Evolutionary conservation across 2,113 vertebrate species (phyloP).

Genomic region (Cyprinodon brontotheroides): DNA sequence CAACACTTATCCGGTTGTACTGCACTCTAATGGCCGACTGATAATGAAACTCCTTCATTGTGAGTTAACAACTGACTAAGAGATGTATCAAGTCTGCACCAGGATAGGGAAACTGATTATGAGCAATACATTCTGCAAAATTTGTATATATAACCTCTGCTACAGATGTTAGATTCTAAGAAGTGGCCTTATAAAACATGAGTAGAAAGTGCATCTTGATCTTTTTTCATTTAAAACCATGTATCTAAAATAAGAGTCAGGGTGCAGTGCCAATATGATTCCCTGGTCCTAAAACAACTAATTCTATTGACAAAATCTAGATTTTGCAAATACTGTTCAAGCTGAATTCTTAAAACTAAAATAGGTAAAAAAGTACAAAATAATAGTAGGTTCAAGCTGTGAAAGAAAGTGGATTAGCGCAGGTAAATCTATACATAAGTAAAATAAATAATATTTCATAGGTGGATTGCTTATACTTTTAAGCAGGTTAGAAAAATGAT

Average conservation of each 20-base stretch:
- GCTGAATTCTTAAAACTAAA: too few species aligned
- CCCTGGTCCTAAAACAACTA: not conserved
- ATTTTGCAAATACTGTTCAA: not conserved
- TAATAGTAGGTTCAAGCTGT: too few species aligned
- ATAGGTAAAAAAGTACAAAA: too few species aligned
- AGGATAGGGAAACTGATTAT: constrained; percentile 45
- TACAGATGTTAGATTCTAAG: constrained; percentile 41
- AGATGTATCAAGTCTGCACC: constrained; percentile 55
- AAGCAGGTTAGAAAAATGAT: too few species aligned
- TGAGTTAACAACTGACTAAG: constrained; percentile 71
- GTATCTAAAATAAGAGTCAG: not conserved
- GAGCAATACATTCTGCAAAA: constrained; percentile 23
- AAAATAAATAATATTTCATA: too few species aligned
- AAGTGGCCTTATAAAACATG: not conserved
- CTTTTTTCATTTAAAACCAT: not conserved
- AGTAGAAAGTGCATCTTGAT: not conserved
- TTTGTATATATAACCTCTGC: constrained; percentile 5
- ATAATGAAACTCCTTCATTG: constrained; percentile 73
- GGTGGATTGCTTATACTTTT: too few species aligned
- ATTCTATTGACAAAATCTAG: not conserved
- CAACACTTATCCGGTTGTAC: constrained; percentile 75
- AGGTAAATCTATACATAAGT: too few species aligned
- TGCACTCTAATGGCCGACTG: constrained; percentile 70
- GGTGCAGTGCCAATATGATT: not conserved
- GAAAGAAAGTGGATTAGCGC: too few species aligned